Evolutionary conservation across 2,797 vertebrate species (phyloP).

Genomic region (Lepus oiostolus): DNA sequence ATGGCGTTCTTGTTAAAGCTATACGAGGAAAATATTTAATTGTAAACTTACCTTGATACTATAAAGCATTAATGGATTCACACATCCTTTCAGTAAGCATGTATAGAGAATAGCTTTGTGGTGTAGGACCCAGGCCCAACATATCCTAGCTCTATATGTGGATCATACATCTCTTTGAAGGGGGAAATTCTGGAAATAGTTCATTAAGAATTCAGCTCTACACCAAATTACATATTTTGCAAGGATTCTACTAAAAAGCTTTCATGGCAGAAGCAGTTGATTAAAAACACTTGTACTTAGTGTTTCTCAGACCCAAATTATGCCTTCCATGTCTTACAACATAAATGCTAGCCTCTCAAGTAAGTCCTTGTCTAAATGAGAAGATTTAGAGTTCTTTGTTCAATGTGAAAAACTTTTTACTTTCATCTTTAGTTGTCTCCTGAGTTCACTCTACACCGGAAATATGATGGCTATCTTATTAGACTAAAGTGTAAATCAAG

Average conservation of each 20-base stretch:
- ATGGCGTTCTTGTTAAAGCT: background rate
- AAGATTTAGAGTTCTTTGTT: conserved; percentile 28
- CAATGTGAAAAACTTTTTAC: conserved; percentile 33
- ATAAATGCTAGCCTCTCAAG: background rate
- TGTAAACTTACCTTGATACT: conserved; percentile 26
- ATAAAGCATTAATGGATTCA: background rate
- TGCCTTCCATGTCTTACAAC: background rate
- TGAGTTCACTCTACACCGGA: background rate
- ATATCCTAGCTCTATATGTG: background rate
- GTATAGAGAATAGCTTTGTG: background rate
- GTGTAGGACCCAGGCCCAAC: background rate
- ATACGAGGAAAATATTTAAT: background rate
- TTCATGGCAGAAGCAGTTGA: background rate
- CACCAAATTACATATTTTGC: background rate
- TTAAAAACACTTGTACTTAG: conserved; percentile 25
- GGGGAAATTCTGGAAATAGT: conserved; percentile 18
- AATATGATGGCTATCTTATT: background rate
- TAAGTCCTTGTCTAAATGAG: conserved; percentile 13
- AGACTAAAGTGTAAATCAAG: conserved; percentile 60
- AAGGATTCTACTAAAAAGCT: background rate
- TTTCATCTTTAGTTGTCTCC: background rate
- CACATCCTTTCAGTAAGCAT: conserved; percentile 13
- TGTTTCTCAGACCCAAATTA: background rate
- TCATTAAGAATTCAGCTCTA: conserved; percentile 24
- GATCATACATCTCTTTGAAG: background rate